phyloP scores from a whole-genome alignment of 1,140 invertebrate species.

The Maniola jurtina region DNA sequence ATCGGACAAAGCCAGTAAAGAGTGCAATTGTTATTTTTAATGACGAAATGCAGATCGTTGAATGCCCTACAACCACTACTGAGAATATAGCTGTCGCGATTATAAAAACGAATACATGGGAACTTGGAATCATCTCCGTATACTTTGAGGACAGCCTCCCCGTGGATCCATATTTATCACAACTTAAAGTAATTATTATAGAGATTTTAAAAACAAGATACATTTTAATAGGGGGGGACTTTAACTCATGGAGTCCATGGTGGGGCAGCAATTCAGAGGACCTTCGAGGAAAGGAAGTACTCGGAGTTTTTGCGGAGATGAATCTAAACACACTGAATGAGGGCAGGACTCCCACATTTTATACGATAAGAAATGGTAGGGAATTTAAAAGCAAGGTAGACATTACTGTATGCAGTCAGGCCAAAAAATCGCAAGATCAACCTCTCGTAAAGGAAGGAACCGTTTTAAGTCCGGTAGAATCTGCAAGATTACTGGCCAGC shows the following conservation, averaged over 20 bases:
- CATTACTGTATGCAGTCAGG: conserved; percentile 18
- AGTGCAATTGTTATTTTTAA: too few relatives aligned
- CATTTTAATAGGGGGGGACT: conserved; percentile 34
- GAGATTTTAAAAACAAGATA: not conserved
- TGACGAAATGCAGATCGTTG: too few relatives aligned
- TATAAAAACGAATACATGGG: not conserved
- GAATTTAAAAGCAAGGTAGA: conserved; percentile 29
- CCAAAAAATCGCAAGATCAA: conserved; percentile 22
- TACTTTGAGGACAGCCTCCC: conserved; percentile 31
- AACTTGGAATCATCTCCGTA: conserved; percentile 25
- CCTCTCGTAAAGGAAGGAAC: too few relatives aligned
- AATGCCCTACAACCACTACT: not conserved
- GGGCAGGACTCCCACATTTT: conserved; percentile 33
- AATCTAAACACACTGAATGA: conserved; percentile 22
- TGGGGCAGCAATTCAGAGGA: conserved; percentile 38
- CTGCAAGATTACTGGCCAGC: not conserved
- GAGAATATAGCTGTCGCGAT: not conserved
- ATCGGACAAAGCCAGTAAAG: too few relatives aligned
- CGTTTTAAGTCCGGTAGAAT: too few relatives aligned
- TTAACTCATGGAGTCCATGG: conserved; percentile 43
- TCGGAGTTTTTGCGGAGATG: not conserved
- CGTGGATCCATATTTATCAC: not conserved
- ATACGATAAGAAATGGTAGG: conserved; percentile 20
- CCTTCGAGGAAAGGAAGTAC: conserved; percentile 10
- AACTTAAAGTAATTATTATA: not conserved